Evolutionary conservation across 2,888 invertebrate species (phyloP).

Genomic region (Dorcus parallelipipedus): DNA sequence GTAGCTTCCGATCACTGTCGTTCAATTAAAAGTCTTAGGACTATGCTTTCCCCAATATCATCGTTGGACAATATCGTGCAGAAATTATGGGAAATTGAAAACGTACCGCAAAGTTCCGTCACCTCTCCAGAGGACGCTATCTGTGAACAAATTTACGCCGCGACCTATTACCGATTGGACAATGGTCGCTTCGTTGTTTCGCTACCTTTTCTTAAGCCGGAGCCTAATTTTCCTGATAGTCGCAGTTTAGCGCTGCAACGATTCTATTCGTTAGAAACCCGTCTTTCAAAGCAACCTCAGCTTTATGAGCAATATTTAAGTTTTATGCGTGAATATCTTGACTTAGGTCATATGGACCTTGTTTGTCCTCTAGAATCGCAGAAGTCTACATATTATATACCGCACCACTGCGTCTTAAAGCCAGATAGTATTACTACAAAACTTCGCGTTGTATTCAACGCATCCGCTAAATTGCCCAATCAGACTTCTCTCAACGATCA

Average conservation of each 20-base stretch:
- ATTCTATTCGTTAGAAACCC: background rate
- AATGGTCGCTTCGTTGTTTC: background rate
- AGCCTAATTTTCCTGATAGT: background rate
- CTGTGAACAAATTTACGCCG: background rate
- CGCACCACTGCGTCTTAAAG: background rate
- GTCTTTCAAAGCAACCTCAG: background rate
- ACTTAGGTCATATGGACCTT: background rate
- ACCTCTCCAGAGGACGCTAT: background rate
- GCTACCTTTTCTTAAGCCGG: background rate
- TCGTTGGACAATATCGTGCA: background rate
- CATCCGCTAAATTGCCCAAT: background rate
- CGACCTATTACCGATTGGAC: background rate
- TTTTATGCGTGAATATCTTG: background rate
- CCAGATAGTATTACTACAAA: conserved; percentile 4
- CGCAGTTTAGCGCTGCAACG: background rate
- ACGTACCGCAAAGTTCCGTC: background rate
- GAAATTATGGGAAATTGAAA: background rate
- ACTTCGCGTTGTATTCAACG: conserved; percentile 6
- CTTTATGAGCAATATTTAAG: background rate
- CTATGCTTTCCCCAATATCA: background rate
- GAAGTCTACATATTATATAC: background rate
- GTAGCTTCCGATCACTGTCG: background rate
- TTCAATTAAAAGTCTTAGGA: no score
- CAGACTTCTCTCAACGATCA: conserved; percentile 7
- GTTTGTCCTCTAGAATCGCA: background rate